Percentiles rank a stretch among this genome's conserved stretches.
These are phyloP conservation scores for Umimayanthus chanpuru DNA, from an alignment of 92 coral and sea anemone genomes.

Conservation along the genomic window DNA sequence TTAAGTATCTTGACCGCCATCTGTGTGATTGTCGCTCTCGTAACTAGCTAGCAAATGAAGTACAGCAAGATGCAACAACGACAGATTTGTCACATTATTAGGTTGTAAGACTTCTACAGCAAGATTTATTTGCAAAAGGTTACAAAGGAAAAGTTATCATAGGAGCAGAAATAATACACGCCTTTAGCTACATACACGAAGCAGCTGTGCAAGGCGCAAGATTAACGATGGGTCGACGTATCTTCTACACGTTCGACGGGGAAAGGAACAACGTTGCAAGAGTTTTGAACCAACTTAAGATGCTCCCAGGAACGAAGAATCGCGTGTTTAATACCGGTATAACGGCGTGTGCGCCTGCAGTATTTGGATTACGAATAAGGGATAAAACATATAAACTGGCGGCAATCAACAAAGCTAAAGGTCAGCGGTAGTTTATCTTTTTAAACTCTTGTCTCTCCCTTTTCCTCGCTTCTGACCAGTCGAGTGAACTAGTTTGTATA, in stretches of 20 bases:
- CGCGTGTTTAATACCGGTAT: not conserved
- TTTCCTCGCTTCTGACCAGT: too few relatives aligned
- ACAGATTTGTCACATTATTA: not conserved
- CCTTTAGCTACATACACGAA: too few relatives aligned
- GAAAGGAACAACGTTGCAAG: not conserved
- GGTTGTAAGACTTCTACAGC: not conserved
- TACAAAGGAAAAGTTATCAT: not conserved
- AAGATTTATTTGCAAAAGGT: not conserved
- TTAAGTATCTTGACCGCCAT: too few relatives aligned
- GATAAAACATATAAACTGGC: not conserved
- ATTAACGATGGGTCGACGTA: not conserved
- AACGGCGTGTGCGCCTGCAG: not conserved
- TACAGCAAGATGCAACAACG: too few relatives aligned
- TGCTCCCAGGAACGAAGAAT: not conserved
- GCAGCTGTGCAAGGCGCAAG: not conserved
- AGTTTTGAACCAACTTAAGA: not conserved
- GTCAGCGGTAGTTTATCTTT: not conserved
- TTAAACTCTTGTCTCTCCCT: not conserved
- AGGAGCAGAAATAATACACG: not conserved
- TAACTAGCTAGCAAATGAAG: too few relatives aligned
- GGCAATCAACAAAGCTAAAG: slow-evolving; percentile 1
- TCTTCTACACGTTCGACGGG: not conserved
- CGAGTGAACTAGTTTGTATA: too few relatives aligned
- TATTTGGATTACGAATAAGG: too few relatives aligned
- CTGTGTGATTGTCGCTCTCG: too few relatives aligned